Base-by-base conservation (phyloP, 2,113 vertebrate species). In the Raja brachyura region DNA sequence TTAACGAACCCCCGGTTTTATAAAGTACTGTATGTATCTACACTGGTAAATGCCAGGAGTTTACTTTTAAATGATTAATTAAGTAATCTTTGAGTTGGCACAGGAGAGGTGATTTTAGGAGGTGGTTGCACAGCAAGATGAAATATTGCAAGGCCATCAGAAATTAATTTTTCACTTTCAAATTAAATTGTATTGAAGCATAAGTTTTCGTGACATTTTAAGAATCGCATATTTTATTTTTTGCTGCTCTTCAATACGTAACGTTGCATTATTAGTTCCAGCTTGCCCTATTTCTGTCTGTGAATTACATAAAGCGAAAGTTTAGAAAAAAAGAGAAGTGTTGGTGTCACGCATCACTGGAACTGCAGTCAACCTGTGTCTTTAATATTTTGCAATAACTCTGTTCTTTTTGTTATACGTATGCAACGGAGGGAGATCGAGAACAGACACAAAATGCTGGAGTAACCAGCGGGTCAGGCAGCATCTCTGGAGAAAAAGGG, bases 131-230 rank as follows among this genome's bases (percentile, higher is more conserved):
- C n/a, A 33, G n/a, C n/a, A 77, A 33, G 75, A 77, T 77, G 75
- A 77, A 77, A 77, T 77, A 33, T 77, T 77, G 75, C 75, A 77
- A 33, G 75, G 75, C n/a, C 31, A 77, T 77, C 75, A 77, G 70
- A 73, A 77, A 77, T 77, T 77, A 77, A 33, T 77, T 77, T 77
- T 77, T 77, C n/a, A 77, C 10, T 33, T 77, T 77, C 75, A 77
- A 77, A 77, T 77, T 33, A 77, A 33, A 77, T 33, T 33, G 13
- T 77, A 33, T 14, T 33, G 75, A 77, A 77, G n/a, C 75, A 73
- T 73, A 77, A 77, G 10, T 77, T 2, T 1, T 77, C 10, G 16
- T 14, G 75, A 14, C 75, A 77, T 33, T 77, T 77, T 77, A 31
- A 77, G 75, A 77, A 33, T 77, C 14, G n/a, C 1, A 33, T 13